These are phyloP conservation scores for Heterodera filipjevi DNA, from an alignment of 2,888 invertebrate genomes.

Conservation along the genomic window DNA sequence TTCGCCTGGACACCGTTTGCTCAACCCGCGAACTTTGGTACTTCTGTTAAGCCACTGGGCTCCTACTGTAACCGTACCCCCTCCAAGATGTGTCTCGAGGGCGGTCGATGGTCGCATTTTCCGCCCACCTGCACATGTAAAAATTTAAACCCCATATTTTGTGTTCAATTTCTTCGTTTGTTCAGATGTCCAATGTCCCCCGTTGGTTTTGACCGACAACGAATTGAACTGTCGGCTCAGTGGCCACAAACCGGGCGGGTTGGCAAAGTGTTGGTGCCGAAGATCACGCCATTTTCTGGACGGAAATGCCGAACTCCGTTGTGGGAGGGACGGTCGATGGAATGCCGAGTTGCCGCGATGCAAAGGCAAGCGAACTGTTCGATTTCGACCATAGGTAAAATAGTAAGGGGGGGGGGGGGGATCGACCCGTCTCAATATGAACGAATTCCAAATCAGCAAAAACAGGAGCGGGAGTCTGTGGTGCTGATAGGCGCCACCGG, in stretches of 20 bases:
- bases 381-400: no score
- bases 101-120: constrained; percentile 48
- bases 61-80: background rate
- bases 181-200: constrained; percentile 57
- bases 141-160: no score
- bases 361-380: constrained; percentile 18
- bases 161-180: background rate
- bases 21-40: constrained; percentile 41
- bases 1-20: constrained; percentile 47
- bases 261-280: constrained; percentile 74
- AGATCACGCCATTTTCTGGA: constrained; percentile 65
- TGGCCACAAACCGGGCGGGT: constrained; percentile 67
- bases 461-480: no score
- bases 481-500: no score
- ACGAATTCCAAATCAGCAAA: no score
- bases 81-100: constrained; percentile 38
- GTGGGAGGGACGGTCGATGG: constrained; percentile 58
- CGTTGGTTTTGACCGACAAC: constrained; percentile 50
- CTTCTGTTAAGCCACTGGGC: no score
- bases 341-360: constrained; percentile 53
- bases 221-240: constrained; percentile 51
- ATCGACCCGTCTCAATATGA: no score
- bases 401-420: no score
- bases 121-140: constrained; percentile 44
- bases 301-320: constrained; percentile 56